These are phyloP conservation scores for Tiliacea aurago DNA, from an alignment of 2,888 invertebrate species.

Conservation along the genomic window DNA sequence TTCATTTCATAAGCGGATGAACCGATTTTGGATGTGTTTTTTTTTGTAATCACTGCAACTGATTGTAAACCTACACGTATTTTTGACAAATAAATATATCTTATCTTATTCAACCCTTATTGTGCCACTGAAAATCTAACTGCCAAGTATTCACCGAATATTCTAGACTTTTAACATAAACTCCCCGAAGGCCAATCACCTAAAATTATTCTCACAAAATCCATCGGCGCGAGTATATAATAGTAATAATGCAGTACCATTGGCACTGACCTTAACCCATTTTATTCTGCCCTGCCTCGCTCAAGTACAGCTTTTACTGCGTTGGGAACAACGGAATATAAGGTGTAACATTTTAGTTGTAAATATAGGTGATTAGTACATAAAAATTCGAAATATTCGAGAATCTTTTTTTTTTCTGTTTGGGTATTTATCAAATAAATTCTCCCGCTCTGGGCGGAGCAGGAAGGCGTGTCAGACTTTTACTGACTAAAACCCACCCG, in stretches of 20 bases:
- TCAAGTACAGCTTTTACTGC: constrained; percentile 38
- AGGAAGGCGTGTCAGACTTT: too few relatives aligned
- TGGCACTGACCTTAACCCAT: constrained; percentile 57
- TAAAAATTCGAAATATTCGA: too few relatives aligned
- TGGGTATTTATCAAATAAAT: too few relatives aligned
- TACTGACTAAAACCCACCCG: too few relatives aligned
- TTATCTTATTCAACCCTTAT: not conserved
- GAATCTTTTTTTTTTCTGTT: too few relatives aligned
- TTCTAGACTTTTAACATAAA: not conserved
- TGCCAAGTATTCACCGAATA: not conserved
- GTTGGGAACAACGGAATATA: constrained; percentile 17
- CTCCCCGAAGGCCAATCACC: constrained; percentile 37
- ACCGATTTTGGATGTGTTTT: too few relatives aligned
- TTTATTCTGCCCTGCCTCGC: constrained; percentile 45
- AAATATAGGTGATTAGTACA: not conserved
- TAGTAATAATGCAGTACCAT: constrained; percentile 38
- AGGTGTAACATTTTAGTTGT: not conserved
- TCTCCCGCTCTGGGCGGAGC: too few relatives aligned
- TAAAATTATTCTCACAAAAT: constrained; percentile 43
- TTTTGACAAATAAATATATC: too few relatives aligned
- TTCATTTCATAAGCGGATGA: too few relatives aligned
- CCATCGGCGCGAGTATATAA: constrained; percentile 28
- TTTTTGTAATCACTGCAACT: too few relatives aligned
- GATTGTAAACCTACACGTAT: too few relatives aligned
- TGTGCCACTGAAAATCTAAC: not conserved